Conservation (phyloP, 2,888 invertebrate species). For the Parthenolecanium corni region DNA sequence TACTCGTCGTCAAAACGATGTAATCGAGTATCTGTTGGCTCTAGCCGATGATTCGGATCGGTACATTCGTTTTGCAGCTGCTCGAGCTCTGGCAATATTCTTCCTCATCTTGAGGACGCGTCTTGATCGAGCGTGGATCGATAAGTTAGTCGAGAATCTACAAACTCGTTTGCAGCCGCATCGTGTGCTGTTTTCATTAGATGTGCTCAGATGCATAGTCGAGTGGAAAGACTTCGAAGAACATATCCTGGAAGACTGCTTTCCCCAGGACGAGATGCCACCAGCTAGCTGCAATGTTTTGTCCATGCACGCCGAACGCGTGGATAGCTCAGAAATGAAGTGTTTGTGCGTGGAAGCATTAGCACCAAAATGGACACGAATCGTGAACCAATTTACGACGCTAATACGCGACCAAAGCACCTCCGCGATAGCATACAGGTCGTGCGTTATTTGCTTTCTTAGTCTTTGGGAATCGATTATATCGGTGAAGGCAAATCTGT, state of each 20-base stretch:
- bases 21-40: conserved; percentile 72
- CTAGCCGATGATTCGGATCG: conserved; percentile 65
- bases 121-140: conserved; percentile 62
- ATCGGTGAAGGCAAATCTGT: conserved; percentile 79
- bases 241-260: conserved; percentile 65
- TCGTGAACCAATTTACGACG: conserved; percentile 53
- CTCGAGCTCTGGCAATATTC: conserved; percentile 68
- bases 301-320: conserved; percentile 60
- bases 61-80: conserved; percentile 67
- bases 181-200: conserved; percentile 71
- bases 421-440: conserved; percentile 42
- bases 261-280: conserved; percentile 40
- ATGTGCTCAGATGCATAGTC: conserved; percentile 72
- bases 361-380: conserved; percentile 70
- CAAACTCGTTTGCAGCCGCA: conserved; percentile 45
- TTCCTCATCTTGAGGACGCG: conserved; percentile 72
- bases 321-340: conserved; percentile 58
- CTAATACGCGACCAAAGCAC: conserved; percentile 39
- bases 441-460: conserved; percentile 58
- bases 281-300: conserved; percentile 37
- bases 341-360: conserved; percentile 73
- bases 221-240: conserved; percentile 76
- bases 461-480: conserved; percentile 82
- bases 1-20: conserved; percentile 66
- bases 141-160: conserved; percentile 52